Evolutionary conservation across 2,113 vertebrate genomes (phyloP).

Genomic region (Spea bombifrons): DNA sequence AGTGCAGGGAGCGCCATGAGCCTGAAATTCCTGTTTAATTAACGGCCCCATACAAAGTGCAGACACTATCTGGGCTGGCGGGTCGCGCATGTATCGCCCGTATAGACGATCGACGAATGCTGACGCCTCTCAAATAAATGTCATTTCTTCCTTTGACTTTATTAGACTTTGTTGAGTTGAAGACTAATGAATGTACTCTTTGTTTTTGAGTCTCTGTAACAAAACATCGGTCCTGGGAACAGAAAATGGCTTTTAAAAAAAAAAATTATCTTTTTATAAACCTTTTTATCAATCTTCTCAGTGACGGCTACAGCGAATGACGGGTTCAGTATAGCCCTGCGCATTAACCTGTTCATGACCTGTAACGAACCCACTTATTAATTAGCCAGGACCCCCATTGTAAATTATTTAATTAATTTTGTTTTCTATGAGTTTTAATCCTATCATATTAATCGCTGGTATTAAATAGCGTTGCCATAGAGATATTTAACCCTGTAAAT

Average conservation of each 20-base stretch:
- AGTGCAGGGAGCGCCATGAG: too few relatives aligned
- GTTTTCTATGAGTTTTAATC: too few relatives aligned
- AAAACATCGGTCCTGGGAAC: slow-evolving; percentile 48
- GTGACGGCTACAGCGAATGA: slow-evolving; percentile 13
- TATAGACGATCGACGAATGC: not conserved
- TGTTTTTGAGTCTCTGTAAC: slow-evolving; percentile 55
- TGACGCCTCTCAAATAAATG: slow-evolving; percentile 60
- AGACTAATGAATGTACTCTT: slow-evolving; percentile 69
- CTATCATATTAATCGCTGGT: too few relatives aligned
- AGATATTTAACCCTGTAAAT: too few relatives aligned
- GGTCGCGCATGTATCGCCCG: too few relatives aligned
- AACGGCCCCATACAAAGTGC: too few relatives aligned
- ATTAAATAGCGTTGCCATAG: too few relatives aligned
- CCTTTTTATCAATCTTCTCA: slow-evolving; percentile 47
- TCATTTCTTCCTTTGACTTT: slow-evolving; percentile 57
- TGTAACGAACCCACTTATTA: fast-evolving
- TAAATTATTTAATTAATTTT: slow-evolving; percentile 15
- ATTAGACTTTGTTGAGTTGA: slow-evolving; percentile 67
- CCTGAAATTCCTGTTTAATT: too few relatives aligned
- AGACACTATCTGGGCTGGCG: too few relatives aligned
- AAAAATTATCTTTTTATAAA: slow-evolving; percentile 31
- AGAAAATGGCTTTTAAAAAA: slow-evolving; percentile 41
- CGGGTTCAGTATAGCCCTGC: slow-evolving; percentile 36
- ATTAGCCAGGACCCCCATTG: not conserved
- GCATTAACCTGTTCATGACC: slow-evolving; percentile 21